Conservation (phyloP, 2,797 vertebrate species). For the Amblyraja radiata region DNA sequence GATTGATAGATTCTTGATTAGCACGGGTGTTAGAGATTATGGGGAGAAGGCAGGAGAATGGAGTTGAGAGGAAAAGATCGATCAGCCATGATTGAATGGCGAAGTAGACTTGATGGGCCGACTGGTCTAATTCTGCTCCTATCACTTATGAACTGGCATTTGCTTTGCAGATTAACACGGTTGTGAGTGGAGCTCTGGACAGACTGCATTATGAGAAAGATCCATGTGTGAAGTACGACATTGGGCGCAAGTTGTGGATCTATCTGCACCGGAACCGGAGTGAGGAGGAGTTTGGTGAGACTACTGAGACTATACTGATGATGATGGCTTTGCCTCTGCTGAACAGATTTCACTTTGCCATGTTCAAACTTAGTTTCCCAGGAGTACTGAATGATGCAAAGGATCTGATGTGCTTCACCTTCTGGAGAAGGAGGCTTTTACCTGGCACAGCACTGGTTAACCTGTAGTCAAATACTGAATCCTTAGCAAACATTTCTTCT, state of each 20-base stretch:
- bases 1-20: no score
- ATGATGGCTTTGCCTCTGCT: no score
- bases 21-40: no score
- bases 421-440: not conserved
- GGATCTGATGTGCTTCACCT: not conserved
- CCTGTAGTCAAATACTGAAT: not conserved
- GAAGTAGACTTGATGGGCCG: no score
- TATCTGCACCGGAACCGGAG: constrained; percentile 87
- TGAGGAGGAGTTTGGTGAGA: constrained; percentile 92
- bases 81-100: no score
- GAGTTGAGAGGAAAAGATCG: no score
- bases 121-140: no score
- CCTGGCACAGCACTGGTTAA: not conserved
- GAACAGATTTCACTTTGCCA: not conserved
- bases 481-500: not conserved
- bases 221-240: constrained; percentile 94
- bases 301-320: not conserved
- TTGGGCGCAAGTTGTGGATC: constrained; percentile 94
- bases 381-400: not conserved
- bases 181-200: constrained; percentile 92
- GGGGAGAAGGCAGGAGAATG: no score
- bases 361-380: not conserved
- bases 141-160: not conserved
- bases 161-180: constrained; percentile 81
- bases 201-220: constrained; percentile 95